phyloP scores from a whole-genome alignment of 2,797 vertebrate species.

The Heterohyrax brucei region DNA sequence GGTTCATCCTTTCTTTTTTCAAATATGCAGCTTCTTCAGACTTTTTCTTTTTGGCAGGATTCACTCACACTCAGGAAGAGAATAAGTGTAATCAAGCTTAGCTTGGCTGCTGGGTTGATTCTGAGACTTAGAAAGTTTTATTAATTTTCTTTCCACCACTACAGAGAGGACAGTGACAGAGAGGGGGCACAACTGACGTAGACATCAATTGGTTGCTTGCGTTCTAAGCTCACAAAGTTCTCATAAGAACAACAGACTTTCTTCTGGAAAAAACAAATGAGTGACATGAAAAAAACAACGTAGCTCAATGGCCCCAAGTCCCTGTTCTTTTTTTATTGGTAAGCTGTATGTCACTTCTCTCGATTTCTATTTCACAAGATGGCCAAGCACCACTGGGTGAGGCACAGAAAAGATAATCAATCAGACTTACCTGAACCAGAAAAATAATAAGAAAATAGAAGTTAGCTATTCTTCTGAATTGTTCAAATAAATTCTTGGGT shows the following conservation, averaged over 20 bases:
- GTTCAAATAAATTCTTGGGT: conserved; percentile 99
- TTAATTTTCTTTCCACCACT: background rate
- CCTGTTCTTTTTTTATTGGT: background rate
- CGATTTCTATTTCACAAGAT: background rate
- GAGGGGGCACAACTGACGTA: background rate
- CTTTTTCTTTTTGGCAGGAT: background rate
- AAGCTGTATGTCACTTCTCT: fast-evolving
- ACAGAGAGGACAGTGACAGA: background rate
- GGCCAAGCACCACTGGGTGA: background rate
- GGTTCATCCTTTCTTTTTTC: background rate
- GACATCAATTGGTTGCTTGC: fast-evolving
- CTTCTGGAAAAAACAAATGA: background rate
- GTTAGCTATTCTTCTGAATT: conserved; percentile 99
- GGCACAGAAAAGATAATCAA: background rate
- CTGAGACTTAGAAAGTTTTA: background rate
- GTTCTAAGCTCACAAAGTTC: background rate
- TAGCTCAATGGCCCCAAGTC: background rate
- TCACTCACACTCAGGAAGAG: background rate
- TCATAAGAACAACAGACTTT: background rate
- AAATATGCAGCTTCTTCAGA: too few species aligned
- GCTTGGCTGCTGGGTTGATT: background rate
- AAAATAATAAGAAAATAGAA: conserved; percentile 99
- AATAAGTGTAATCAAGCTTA: background rate
- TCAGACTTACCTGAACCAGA: conserved; percentile 96
- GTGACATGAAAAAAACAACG: too few species aligned